Evolutionary conservation across 2,797 vertebrate genomes (phyloP).

Genomic region (Sciurus carolinensis): DNA sequence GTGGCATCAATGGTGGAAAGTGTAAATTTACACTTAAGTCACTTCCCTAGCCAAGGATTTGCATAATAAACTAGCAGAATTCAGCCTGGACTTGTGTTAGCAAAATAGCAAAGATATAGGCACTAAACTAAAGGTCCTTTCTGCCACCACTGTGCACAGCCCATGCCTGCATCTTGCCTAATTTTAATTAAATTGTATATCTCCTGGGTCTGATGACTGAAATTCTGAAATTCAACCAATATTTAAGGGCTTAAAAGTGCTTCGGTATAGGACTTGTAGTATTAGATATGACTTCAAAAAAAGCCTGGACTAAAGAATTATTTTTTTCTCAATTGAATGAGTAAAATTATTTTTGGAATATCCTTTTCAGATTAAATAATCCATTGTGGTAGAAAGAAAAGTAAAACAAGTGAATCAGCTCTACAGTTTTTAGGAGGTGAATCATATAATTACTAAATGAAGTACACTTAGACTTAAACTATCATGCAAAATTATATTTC

Average conservation of each 20-base stretch:
- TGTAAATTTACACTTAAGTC: not conserved
- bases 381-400: slow-evolving; percentile 38
- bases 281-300: slow-evolving; percentile 33
- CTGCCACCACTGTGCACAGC: not conserved
- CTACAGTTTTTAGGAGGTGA: slow-evolving; percentile 45
- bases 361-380: slow-evolving; percentile 69
- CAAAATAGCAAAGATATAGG: slow-evolving; percentile 50
- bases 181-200: slow-evolving; percentile 82
- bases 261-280: slow-evolving; percentile 2
- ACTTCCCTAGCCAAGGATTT: slow-evolving; percentile 11
- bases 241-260: slow-evolving; percentile 34
- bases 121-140: not conserved
- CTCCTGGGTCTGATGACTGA: slow-evolving; percentile 55
- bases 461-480: slow-evolving; percentile 53
- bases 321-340: slow-evolving; percentile 73
- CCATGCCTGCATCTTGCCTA: not conserved
- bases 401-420: slow-evolving; percentile 49
- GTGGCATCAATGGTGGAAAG: slow-evolving; percentile 16
- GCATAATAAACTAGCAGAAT: not conserved
- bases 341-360: slow-evolving; percentile 49
- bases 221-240: slow-evolving; percentile 67
- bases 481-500: slow-evolving; percentile 58
- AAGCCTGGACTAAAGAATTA: slow-evolving; percentile 44
- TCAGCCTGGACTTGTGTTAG: slow-evolving; percentile 29
- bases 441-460: slow-evolving; percentile 69